phyloP scores from a whole-genome alignment of 1,140 invertebrate genomes.

The Cryptotermes secundus region DNA sequence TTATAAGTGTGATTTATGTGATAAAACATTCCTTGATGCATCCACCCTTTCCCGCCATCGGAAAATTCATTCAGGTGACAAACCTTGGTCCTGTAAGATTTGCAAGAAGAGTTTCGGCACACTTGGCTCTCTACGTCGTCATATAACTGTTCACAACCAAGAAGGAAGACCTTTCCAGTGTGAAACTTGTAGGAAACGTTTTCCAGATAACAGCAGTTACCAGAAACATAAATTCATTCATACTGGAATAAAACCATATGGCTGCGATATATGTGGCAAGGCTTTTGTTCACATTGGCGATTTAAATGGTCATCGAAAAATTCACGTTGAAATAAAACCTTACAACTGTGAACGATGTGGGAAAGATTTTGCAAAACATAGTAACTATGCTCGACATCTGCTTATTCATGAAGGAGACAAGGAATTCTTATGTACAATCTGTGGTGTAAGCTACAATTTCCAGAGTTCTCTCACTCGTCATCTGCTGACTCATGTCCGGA shows the following conservation, averaged over 20 bases:
- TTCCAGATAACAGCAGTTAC: conserved; percentile 25
- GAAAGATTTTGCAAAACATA: conserved; percentile 43
- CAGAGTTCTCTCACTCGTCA: conserved; percentile 28
- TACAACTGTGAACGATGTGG: conserved; percentile 42
- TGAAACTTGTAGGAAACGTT: conserved; percentile 26
- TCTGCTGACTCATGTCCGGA: background rate
- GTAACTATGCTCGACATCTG: conserved; percentile 43
- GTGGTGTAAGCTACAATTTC: conserved; percentile 28
- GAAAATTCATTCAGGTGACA: conserved; percentile 29
- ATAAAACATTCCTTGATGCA: conserved; percentile 25
- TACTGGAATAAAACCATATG: conserved; percentile 39
- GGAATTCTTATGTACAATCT: conserved; percentile 18
- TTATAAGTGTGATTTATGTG: conserved; percentile 30
- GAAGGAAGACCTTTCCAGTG: conserved; percentile 24
- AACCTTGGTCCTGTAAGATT: conserved; percentile 29
- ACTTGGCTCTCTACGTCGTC: conserved; percentile 29
- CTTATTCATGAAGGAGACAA: conserved; percentile 43
- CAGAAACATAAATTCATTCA: conserved; percentile 23
- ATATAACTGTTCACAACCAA: conserved; percentile 29
- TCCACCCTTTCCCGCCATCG: conserved; percentile 26
- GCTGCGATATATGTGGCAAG: conserved; percentile 35
- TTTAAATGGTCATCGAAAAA: conserved; percentile 36
- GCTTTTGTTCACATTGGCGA: conserved; percentile 36
- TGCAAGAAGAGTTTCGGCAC: conserved; percentile 27
- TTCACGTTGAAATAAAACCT: conserved; percentile 37